Evolutionary conservation across 2,797 vertebrate species (phyloP), one percentile per base, ranked within the genome.

Genomic region (Schizopygopsis malacanthus): DNA sequence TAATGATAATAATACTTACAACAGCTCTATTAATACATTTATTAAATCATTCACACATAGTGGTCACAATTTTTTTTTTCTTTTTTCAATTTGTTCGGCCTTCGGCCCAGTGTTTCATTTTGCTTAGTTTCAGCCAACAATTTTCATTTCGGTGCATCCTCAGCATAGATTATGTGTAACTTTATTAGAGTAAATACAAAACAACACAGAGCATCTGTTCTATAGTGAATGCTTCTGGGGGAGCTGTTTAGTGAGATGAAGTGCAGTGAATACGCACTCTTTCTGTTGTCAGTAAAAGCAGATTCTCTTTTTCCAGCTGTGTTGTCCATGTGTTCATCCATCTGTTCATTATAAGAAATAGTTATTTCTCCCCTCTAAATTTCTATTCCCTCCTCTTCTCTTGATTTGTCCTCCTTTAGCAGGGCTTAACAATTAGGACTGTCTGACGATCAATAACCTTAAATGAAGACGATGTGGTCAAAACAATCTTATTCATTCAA

Each of bases 281-380:
- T 65, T 25, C 43, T 37, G 1, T 79, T 47, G 43, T 65, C 43
- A 47, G 4, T 75, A 61, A n/a, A 75, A 78, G 47, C n/a, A 7
- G 52, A 43, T 59, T 69, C 15, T 52, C 2, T 18, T 25, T 43
- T 45, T 82, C 45, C 69, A 45, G 37, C 20, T 52, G 22, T 81
- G 50, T 45, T 45, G 25, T 43, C 73, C 41, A 37, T 63, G 25
- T 13, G 8, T 52, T 75, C 41, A 76, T 54, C 22, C 41, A 25
- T 86, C 61, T 87, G 45, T 75, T 77, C 20, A n/a, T 41, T 77
- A n/a, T 41, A n/a, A 39, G 75, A 77, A 56, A 56, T 22, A 0
- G 15, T 56, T 2, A 77, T 77, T 41, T 59, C 33, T 59, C 52
- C 12, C 3, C 52, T n/a, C 28, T 15, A 65, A 33, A 16, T 65